Base-by-base conservation (phyloP, 2,888 invertebrate genomes). In the Acanthosoma haemorrhoidale region DNA sequence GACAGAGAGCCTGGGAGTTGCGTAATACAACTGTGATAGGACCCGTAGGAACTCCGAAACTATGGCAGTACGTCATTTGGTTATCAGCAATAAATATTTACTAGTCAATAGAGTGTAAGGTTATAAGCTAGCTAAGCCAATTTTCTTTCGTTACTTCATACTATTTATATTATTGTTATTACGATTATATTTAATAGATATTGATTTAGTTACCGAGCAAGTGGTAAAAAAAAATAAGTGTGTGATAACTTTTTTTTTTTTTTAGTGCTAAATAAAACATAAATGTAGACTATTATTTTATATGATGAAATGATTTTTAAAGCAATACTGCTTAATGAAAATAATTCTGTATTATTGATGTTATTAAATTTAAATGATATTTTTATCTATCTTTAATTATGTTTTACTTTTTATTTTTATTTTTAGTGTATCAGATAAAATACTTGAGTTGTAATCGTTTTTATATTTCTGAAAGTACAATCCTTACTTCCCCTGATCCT, bases 261-360 rank as follows among this genome's bases (percentile, higher is more conserved):
- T 43, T 21, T 43, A 43, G 43, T 43, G n/a, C 25, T 43, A 43
- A 25, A 43, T 43, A 43, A 43, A 43, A 43, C 21, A n/a, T n/a
- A 43, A 43, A 43, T 43, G 43, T 43, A 43, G 43, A n/a, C 18
- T 43, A 43, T 43, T 43, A 43, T 43, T 43, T 43, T 43, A n/a
- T 43, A 43, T 21, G 43, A 43, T 18, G 43, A 43, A 25, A 43
- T 43, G 21, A 43, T 43, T 21, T 43, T 43, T 43, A 43, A 21
- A 43, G 21, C 18, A 43, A 21, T 43, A n/a, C n/a, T 43, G 43
- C 43, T 43, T 43, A 25, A 43, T 43, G 18, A 43, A 13, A 13
- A 21, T 21, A 21, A 21, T 13, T 13, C 21, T 21, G 43, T 43
- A 43, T 43, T 21, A 43, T 43, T 43, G 43, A 13, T 43, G 2